Percentiles rank a stretch among this genome's conserved stretches.
Evolutionary conservation across 2,797 vertebrate species (phyloP).

Genomic region (Muscicapa comitata): DNA sequence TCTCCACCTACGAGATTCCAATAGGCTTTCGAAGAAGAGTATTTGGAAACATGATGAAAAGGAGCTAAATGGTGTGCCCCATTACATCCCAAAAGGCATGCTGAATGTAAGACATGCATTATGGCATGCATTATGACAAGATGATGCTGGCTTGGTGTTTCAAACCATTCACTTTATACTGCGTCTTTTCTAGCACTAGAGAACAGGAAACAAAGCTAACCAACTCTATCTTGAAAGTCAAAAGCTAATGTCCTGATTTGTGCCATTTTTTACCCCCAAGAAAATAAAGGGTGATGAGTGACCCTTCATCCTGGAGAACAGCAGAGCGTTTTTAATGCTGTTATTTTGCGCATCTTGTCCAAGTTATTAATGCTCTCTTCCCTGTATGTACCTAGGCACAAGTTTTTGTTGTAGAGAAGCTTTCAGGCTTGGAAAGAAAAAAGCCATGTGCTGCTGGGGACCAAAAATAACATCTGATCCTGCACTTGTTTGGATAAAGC

Average conservation of each 20-base stretch:
- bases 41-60: constrained; percentile 4
- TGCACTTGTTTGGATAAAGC: neutral
- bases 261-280: neutral
- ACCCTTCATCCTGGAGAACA: neutral
- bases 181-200: neutral
- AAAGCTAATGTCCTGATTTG: neutral
- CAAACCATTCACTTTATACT: neutral
- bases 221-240: neutral
- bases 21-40: neutral
- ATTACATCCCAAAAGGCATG: neutral
- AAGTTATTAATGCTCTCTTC: neutral
- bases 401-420: neutral
- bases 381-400: neutral
- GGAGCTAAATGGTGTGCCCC: neutral
- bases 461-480: neutral
- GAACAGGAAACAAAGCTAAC: neutral
- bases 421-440: neutral
- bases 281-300: neutral
- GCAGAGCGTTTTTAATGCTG: neutral
- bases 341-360: neutral
- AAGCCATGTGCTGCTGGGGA: neutral
- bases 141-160: neutral
- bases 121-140: neutral
- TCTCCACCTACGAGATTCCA: neutral
- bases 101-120: neutral